Evolutionary conservation across 2,113 vertebrate genomes (phyloP).

Genomic region (Hylia prasina): DNA sequence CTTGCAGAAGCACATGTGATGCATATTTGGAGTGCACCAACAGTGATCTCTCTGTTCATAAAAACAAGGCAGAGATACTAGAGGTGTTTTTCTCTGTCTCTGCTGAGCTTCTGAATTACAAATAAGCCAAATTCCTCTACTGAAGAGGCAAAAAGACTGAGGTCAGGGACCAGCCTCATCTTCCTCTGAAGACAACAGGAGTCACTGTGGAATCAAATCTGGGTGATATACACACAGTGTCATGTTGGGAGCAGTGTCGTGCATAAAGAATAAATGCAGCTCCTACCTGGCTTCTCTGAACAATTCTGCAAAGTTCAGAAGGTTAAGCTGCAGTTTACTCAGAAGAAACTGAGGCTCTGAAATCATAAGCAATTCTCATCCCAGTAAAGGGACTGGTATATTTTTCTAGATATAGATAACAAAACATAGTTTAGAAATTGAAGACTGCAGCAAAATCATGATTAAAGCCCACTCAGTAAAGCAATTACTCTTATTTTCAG

Average conservation of each 20-base stretch:
- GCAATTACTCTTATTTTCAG: neutral
- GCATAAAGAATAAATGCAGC: neutral
- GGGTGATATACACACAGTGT: rapidly evolving
- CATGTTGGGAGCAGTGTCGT: neutral
- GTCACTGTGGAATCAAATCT: neutral
- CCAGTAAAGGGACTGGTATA: neutral
- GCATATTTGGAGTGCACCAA: neutral
- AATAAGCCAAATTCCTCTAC: neutral
- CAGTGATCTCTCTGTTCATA: neutral
- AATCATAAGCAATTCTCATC: rapidly evolving
- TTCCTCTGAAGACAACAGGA: neutral
- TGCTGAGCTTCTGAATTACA: neutral
- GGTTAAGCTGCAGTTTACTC: neutral
- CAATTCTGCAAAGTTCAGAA: neutral
- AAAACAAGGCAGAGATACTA: neutral
- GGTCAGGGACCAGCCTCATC: neutral
- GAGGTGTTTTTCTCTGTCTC: neutral
- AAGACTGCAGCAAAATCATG: neutral
- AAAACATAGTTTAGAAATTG: neutral
- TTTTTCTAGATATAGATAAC: neutral
- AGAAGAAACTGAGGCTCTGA: neutral
- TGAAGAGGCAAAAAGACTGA: neutral
- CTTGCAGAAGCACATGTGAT: neutral
- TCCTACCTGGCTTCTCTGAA: neutral
- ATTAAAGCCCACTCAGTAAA: neutral